phyloP scores from a whole-genome alignment of 1,140 invertebrate genomes.

The Mamestra configurata region DNA sequence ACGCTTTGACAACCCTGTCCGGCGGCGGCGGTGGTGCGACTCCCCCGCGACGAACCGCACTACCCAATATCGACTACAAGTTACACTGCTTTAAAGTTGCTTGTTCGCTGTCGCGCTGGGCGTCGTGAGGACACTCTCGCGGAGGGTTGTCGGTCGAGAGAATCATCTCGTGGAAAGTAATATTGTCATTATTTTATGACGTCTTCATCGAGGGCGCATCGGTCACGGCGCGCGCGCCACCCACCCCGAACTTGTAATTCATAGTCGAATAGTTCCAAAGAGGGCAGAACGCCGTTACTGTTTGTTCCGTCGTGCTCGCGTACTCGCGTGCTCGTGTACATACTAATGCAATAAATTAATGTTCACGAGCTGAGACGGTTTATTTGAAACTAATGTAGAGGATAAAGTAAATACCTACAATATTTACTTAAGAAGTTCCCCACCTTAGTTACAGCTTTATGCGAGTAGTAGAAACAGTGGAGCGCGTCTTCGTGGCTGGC shows the following conservation, averaged over 20 bases:
- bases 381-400: not conserved
- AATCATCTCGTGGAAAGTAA: slow-evolving; percentile 74
- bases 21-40: slow-evolving; percentile 55
- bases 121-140: slow-evolving; percentile 47
- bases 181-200: slow-evolving; percentile 83
- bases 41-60: slow-evolving; percentile 41
- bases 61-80: slow-evolving; percentile 23
- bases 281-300: slow-evolving; percentile 65
- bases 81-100: slow-evolving; percentile 2
- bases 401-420: not conserved
- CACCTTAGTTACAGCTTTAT: too few relatives aligned
- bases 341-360: slow-evolving; percentile 5
- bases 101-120: not conserved
- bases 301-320: slow-evolving; percentile 50
- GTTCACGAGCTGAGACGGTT: slow-evolving; percentile 64
- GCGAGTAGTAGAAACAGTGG: too few relatives aligned
- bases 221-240: slow-evolving; percentile 70
- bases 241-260: slow-evolving; percentile 67
- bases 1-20: slow-evolving; percentile 78
- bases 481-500: too few relatives aligned
- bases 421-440: not conserved
- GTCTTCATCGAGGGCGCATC: slow-evolving; percentile 75
- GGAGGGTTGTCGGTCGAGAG: slow-evolving; percentile 67
- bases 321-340: too few relatives aligned
- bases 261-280: slow-evolving; percentile 63